A percentile compares a stretch with the other conserved stretches of the same genome.
Conservation (phyloP, 2,113 vertebrate species). For the Oceanodroma tethys region DNA sequence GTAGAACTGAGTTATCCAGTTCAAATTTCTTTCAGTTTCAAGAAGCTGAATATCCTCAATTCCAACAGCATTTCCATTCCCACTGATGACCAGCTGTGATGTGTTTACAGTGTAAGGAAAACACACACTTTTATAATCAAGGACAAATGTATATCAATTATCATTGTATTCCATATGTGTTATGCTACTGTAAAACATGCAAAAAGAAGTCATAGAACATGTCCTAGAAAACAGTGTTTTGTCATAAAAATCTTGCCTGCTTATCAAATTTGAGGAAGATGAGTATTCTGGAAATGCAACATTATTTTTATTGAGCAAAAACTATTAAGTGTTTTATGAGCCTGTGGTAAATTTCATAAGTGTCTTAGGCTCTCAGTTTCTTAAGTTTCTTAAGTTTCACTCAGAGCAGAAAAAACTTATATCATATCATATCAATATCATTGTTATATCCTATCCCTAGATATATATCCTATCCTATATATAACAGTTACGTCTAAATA, state of each 20-base stretch:
- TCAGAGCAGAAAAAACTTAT: not conserved
- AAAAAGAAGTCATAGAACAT: not conserved
- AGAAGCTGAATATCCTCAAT: not conserved
- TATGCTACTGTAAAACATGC: not conserved
- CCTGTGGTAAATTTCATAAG: not conserved
- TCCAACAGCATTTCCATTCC: not conserved
- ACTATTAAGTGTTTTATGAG: not conserved
- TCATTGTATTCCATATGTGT: not conserved
- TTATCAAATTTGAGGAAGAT: not conserved
- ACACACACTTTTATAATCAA: not conserved
- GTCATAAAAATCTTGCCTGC: not conserved
- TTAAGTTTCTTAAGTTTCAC: not conserved
- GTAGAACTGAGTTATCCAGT: not conserved
- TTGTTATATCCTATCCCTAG: not conserved
- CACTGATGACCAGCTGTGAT: not conserved
- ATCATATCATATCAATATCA: no score
- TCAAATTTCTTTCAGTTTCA: not conserved
- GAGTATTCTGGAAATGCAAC: not conserved
- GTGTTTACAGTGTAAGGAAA: not conserved
- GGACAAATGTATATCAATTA: fast-evolving
- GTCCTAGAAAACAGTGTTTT: not conserved
- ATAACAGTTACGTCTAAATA: not conserved
- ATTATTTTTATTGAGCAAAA: not conserved
- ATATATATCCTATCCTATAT: no score
- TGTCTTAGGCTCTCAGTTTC: not conserved